phyloP scores from a whole-genome alignment of 2,797 vertebrate species.

The Decapterus maruadsi region DNA sequence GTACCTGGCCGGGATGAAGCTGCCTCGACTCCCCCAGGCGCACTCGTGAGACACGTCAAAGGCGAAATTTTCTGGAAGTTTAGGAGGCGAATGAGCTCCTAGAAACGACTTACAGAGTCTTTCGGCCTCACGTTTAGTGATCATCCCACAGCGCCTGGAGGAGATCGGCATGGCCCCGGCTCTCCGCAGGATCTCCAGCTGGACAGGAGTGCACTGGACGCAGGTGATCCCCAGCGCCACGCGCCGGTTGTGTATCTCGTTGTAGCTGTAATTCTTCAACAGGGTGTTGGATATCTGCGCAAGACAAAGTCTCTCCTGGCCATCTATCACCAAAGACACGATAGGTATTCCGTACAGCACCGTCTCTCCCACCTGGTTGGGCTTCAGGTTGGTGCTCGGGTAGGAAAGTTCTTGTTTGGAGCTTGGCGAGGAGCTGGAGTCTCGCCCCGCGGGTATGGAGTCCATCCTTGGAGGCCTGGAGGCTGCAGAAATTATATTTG shows the following conservation, averaged over 20 bases:
- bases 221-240: conserved; percentile 95
- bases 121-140: conserved; percentile 94
- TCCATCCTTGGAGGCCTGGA: conserved; percentile 91
- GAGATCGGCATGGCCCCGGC: conserved; percentile 96
- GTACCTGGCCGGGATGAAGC: conserved; percentile 93
- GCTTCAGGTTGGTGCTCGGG: conserved; percentile 90
- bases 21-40: conserved; percentile 93
- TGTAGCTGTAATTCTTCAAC: conserved; percentile 94
- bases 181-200: conserved; percentile 93
- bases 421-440: conserved; percentile 92
- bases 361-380: conserved; percentile 97
- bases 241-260: conserved; percentile 95
- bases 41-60: conserved; percentile 95
- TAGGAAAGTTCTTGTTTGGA: conserved; percentile 95
- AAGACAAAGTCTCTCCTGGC: conserved; percentile 94
- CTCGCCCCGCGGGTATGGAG: conserved; percentile 91
- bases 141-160: conserved; percentile 94
- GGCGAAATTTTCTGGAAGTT: conserved; percentile 94
- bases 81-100: conserved; percentile 91
- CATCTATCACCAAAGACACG: conserved; percentile 97
- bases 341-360: conserved; percentile 97
- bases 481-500: conserved; percentile 58
- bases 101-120: conserved; percentile 94
- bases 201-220: conserved; percentile 94
- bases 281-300: conserved; percentile 95